phyloP scores from a whole-genome alignment of 2,888 invertebrate genomes.

The Micropterix aruncella region DNA sequence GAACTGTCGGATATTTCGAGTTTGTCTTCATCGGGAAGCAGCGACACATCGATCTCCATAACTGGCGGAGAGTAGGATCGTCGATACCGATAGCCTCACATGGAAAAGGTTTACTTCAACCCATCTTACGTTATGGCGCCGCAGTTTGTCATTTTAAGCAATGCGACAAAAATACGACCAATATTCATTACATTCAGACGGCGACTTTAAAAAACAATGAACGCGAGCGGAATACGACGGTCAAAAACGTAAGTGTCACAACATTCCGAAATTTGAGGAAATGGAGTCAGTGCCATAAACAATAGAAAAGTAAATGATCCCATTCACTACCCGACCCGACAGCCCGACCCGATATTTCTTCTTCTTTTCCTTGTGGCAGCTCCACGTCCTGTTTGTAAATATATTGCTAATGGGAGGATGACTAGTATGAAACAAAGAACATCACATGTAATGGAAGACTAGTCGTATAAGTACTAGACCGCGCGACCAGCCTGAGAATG shows the following conservation, averaged over 20 bases:
- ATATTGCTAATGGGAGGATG: too few relatives aligned
- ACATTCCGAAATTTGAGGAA: neutral
- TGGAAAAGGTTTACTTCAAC: neutral
- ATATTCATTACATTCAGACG: too few relatives aligned
- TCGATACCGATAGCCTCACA: neutral
- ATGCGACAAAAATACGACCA: neutral
- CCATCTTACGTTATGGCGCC: constrained; percentile 2
- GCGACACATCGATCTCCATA: constrained; percentile 31
- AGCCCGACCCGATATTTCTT: too few relatives aligned
- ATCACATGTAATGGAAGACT: too few relatives aligned
- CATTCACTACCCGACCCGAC: too few relatives aligned
- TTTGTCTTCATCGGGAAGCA: constrained; percentile 20
- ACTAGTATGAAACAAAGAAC: too few relatives aligned
- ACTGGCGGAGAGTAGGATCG: neutral
- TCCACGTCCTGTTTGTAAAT: too few relatives aligned
- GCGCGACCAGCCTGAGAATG: too few relatives aligned
- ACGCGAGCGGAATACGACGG: neutral
- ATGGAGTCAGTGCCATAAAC: neutral
- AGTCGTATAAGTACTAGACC: too few relatives aligned
- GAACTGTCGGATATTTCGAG: constrained; percentile 30
- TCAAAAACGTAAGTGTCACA: neutral
- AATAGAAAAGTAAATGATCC: neutral
- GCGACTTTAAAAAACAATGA: neutral
- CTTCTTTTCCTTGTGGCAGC: too few relatives aligned
- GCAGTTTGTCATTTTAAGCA: too few relatives aligned